phyloP scores from a whole-genome alignment of 92 coral and sea anemone species.

The Pocillopora meandrina region DNA sequence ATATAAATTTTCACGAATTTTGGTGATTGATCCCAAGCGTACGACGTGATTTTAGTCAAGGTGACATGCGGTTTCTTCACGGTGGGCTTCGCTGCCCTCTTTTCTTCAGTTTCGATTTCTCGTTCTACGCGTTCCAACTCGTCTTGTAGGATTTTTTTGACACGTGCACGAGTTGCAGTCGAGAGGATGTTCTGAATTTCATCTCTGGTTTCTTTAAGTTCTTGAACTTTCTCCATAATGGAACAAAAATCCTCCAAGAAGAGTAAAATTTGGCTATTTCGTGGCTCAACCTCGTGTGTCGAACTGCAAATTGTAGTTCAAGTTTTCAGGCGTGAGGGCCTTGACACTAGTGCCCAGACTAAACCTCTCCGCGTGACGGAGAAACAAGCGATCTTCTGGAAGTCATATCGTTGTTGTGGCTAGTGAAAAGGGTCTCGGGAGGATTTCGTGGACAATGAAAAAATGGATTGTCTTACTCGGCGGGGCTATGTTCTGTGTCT shows the following conservation, averaged over 20 bases:
- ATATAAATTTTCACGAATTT: conserved; percentile 86
- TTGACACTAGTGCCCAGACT: conserved; percentile 30
- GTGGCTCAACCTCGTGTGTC: not conserved
- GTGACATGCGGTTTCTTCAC: conserved; percentile 52
- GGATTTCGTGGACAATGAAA: conserved; percentile 68
- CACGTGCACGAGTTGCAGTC: conserved; percentile 77
- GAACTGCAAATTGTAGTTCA: not conserved
- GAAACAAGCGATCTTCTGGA: not conserved
- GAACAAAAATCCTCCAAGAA: not conserved
- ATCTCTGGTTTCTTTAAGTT: conserved; percentile 49
- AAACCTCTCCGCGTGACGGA: not conserved
- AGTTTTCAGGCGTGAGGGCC: conserved; percentile 10
- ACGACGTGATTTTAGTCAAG: conserved; percentile 65
- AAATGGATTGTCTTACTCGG: conserved; percentile 97
- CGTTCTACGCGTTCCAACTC: conserved; percentile 66
- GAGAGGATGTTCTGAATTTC: conserved; percentile 62
- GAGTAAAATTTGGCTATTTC: not conserved
- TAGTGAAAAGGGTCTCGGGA: not conserved
- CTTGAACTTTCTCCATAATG: conserved; percentile 63
- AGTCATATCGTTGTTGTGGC: too few relatives aligned
- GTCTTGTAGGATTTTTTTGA: conserved; percentile 64
- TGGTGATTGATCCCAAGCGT: conserved; percentile 91
- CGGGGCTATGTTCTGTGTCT: conserved; percentile 95
- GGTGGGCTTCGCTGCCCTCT: conserved; percentile 8
- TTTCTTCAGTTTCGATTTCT: conserved; percentile 53